Evolutionary conservation across 1,140 invertebrate genomes (phyloP).

Genomic region (Zaprionus nigranus): DNA sequence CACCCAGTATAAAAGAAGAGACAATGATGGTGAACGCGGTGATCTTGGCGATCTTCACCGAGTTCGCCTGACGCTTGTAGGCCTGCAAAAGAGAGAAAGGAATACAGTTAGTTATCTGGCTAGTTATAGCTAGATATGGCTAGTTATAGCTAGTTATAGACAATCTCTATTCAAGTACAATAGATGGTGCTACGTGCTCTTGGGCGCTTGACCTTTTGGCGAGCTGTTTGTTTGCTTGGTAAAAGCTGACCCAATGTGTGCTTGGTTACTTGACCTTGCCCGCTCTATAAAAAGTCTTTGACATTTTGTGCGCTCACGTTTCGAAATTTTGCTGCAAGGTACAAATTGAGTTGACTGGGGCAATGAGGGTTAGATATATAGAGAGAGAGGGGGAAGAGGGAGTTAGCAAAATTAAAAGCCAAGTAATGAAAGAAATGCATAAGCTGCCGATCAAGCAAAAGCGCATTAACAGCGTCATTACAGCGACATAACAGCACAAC

Average conservation of each 20-base stretch:
- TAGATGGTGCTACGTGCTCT: conserved; percentile 52
- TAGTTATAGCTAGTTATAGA: background rate
- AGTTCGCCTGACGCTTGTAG: conserved; percentile 89
- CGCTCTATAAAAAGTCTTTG: conserved; percentile 21
- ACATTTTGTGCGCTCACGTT: conserved; percentile 49
- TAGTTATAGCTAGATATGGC: background rate
- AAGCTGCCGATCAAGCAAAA: conserved; percentile 25
- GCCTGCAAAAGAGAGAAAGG: conserved; percentile 86
- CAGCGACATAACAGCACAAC: background rate
- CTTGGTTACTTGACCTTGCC: conserved; percentile 34
- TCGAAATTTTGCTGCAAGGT: conserved; percentile 41
- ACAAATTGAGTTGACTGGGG: conserved; percentile 30
- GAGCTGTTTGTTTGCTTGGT: conserved; percentile 11
- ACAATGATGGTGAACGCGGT: conserved; percentile 91
- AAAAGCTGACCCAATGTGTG: conserved; percentile 38
- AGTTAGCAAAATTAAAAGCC: conserved; percentile 4
- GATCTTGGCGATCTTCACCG: conserved; percentile 92
- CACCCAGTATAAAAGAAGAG: conserved; percentile 90
- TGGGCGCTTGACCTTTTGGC: conserved; percentile 54
- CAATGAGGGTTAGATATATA: conserved; percentile 11
- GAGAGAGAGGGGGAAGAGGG: background rate
- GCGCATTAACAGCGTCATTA: background rate
- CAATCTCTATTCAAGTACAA: conserved; percentile 6
- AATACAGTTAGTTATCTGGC: background rate
- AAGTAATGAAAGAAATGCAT: conserved; percentile 7